Evolutionary conservation across 2,888 invertebrate genomes (phyloP).

Genomic region (Volucella inanis): DNA sequence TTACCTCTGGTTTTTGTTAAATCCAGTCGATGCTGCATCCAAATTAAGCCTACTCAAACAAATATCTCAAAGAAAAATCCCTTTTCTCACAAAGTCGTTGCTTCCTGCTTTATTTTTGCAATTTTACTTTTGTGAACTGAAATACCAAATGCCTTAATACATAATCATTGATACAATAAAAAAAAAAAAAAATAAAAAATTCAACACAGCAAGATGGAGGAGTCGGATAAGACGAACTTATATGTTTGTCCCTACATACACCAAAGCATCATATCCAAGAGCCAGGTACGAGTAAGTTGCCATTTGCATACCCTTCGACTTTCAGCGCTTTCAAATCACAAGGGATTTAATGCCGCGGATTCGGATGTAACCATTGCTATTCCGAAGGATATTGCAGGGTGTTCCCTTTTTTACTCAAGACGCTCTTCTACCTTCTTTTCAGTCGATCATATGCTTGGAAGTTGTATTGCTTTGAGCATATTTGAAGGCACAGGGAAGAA

Average conservation of each 20-base stretch:
- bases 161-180: conserved; percentile 1
- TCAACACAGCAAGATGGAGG: conserved; percentile 33
- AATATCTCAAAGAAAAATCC: no score
- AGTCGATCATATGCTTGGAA: conserved; percentile 56
- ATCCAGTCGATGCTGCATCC: no score
- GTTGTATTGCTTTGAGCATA: conserved; percentile 39
- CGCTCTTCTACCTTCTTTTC: conserved; percentile 28
- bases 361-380: conserved; percentile 73
- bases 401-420: conserved; percentile 1
- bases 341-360: conserved; percentile 58
- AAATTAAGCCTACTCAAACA: no score
- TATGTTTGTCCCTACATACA: conserved; percentile 40
- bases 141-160: background rate
- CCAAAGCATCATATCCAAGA: conserved; percentile 52
- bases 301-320: conserved; percentile 69
- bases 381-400: conserved; percentile 56
- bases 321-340: conserved; percentile 50
- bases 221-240: conserved; percentile 52
- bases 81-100: background rate
- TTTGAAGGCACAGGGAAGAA: conserved; percentile 13
- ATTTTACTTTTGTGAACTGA: background rate
- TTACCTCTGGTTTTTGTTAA: no score
- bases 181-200: conserved; percentile 30
- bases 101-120: conserved; percentile 36
- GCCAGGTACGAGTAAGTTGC: conserved; percentile 56